Evolutionary conservation across 92 coral and sea anemone genomes (phyloP).

Genomic region (Umimayanthus kanabou): DNA sequence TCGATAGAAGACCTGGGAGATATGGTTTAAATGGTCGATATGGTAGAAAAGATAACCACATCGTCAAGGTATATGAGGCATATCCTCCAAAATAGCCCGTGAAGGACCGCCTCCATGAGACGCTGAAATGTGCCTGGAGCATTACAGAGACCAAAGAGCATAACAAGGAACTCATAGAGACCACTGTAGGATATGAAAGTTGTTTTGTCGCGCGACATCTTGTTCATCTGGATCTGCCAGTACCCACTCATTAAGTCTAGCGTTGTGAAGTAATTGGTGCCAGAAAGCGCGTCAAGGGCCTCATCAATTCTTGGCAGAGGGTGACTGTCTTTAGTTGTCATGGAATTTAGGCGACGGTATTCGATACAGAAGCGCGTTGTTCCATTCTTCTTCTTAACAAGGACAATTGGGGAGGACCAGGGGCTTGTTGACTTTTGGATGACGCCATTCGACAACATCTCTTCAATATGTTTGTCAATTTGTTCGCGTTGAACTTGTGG

Average conservation of each 20-base stretch:
- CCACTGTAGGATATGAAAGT: neutral
- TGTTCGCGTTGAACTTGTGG: neutral
- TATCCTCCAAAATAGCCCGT: neutral
- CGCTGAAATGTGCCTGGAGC: neutral
- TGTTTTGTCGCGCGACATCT: neutral
- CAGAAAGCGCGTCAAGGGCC: neutral
- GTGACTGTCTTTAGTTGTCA: neutral
- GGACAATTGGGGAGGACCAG: neutral
- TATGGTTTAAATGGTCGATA: slow-evolving; percentile 39
- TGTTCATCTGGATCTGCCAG: neutral
- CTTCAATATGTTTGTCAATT: slow-evolving; percentile 7
- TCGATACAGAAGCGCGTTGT: neutral
- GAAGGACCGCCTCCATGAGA: neutral
- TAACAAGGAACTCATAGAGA: neutral
- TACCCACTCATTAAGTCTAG: neutral
- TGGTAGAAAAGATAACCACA: slow-evolving; percentile 30
- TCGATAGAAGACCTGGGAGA: slow-evolving; percentile 16
- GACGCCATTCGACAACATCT: neutral
- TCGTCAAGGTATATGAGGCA: neutral
- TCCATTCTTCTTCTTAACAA: neutral
- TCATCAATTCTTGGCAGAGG: neutral
- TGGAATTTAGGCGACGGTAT: neutral
- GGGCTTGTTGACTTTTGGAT: neutral
- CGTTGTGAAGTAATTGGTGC: neutral
- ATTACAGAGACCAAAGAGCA: neutral